Percentiles rank a stretch among this genome's conserved stretches.
These are phyloP conservation scores for Peribatodes rhomboidaria DNA, from an alignment of 2,888 invertebrate genomes.

Conservation along the genomic window DNA sequence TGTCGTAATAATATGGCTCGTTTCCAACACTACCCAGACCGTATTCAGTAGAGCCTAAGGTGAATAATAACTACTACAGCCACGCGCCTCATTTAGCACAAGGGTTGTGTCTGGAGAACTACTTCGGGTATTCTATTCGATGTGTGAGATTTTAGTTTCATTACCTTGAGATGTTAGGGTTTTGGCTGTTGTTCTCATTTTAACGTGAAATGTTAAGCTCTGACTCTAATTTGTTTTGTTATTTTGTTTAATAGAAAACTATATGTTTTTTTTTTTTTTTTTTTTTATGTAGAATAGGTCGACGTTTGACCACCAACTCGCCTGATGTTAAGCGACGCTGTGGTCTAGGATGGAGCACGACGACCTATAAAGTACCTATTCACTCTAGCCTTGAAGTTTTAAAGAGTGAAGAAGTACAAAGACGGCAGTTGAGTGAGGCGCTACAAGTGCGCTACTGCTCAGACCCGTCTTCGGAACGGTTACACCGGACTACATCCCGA, in stretches of 20 bases:
- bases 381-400: too few species aligned
- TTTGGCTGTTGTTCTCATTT: background rate
- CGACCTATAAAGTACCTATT: too few species aligned
- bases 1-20: background rate
- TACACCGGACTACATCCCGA: too few species aligned
- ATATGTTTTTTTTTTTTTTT: too few species aligned
- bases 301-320: too few species aligned
- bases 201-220: background rate
- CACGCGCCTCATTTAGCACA: slow-evolving; percentile 48
- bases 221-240: background rate
- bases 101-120: slow-evolving; percentile 43
- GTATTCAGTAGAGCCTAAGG: slow-evolving; percentile 45
- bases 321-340: too few species aligned
- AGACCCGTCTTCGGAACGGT: too few species aligned
- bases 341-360: too few species aligned
- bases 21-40: slow-evolving; percentile 35
- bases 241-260: background rate
- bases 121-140: slow-evolving; percentile 20
- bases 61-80: slow-evolving; percentile 50
- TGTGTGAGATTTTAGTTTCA: slow-evolving; percentile 25
- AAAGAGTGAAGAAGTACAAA: too few species aligned
- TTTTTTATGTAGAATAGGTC: too few species aligned
- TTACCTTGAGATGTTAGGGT: slow-evolving; percentile 22
- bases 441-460: too few species aligned
- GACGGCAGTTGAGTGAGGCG: too few species aligned